Conservation (phyloP, 2,797 vertebrate genomes). For the Oceanodroma leucorhoa region DNA sequence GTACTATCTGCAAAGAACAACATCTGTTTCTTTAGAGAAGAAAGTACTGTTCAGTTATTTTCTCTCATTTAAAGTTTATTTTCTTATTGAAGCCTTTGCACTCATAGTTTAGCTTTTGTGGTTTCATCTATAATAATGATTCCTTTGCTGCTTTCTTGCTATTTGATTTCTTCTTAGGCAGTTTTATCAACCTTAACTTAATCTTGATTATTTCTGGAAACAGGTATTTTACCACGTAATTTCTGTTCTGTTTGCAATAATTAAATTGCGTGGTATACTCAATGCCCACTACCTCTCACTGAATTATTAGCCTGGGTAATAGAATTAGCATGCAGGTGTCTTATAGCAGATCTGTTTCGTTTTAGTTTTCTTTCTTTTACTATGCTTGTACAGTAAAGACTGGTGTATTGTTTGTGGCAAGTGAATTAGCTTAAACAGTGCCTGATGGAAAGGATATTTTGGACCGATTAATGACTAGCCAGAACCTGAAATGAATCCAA, state of each 20-base stretch:
- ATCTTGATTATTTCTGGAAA: neutral
- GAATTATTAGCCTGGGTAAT: neutral
- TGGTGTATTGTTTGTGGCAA: neutral
- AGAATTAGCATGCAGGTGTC: neutral
- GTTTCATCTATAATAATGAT: neutral
- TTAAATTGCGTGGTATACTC: neutral
- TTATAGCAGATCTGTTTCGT: neutral
- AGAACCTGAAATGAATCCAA: neutral
- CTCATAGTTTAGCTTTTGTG: neutral
- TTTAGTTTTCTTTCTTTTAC: neutral
- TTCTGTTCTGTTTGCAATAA: neutral
- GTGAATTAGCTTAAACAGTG: neutral
- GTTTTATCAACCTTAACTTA: neutral
- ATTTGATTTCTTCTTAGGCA: neutral
- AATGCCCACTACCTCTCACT: neutral
- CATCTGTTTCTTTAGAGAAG: neutral
- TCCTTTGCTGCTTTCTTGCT: neutral
- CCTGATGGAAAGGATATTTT: neutral
- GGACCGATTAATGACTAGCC: neutral
- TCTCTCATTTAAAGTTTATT: neutral
- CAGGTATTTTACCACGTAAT: neutral
- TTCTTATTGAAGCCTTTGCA: neutral
- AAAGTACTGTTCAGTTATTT: neutral
- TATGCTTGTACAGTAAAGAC: neutral
- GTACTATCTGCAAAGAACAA: neutral